phyloP scores from a whole-genome alignment of 2,797 vertebrate species.

The Squalus acanthias region DNA sequence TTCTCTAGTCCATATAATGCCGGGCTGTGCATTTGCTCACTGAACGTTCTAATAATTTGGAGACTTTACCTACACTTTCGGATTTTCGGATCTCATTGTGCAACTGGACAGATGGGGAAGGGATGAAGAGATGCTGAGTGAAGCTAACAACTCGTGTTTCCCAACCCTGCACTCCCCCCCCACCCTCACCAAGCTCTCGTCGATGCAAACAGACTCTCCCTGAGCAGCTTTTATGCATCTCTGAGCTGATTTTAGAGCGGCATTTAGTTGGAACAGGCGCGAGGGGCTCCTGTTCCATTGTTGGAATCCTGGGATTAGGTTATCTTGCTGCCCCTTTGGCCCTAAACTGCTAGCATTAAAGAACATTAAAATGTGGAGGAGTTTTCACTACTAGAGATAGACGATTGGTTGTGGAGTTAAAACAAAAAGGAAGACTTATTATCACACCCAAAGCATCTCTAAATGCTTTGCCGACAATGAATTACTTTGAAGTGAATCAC shows the following conservation, averaged over 20 bases:
- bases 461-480: background rate
- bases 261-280: background rate
- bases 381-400: background rate
- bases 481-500: background rate
- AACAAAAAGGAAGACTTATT: background rate
- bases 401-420: background rate
- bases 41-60: background rate
- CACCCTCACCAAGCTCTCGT: background rate
- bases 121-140: background rate
- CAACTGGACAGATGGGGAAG: background rate
- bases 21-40: background rate
- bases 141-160: background rate
- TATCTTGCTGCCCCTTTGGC: background rate
- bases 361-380: background rate
- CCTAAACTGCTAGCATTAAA: background rate
- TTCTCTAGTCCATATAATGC: background rate
- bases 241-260: background rate
- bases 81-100: background rate
- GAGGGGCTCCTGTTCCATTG: no score
- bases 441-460: background rate
- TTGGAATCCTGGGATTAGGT: background rate
- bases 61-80: background rate
- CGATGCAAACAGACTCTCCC: no score
- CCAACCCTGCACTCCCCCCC: no score
- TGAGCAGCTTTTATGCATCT: background rate